A percentile compares a stretch with the other conserved stretches of the same genome.
Conservation (phyloP, 2,797 vertebrate genomes). For the Hypotaenidia okinawae region DNA sequence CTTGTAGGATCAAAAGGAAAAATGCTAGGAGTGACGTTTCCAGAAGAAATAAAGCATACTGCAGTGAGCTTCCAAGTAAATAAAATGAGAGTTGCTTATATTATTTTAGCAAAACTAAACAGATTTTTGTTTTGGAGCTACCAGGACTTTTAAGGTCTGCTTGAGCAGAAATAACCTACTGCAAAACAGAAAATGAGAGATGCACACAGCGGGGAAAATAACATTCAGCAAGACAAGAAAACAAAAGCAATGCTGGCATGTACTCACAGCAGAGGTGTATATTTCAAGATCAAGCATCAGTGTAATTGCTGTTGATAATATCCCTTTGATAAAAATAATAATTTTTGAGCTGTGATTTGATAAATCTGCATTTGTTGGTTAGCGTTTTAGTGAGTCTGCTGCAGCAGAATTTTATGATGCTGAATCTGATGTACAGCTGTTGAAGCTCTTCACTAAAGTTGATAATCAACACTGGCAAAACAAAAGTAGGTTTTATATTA, state of each 20-base stretch:
- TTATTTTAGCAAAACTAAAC: background rate
- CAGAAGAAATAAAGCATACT: background rate
- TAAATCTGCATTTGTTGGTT: background rate
- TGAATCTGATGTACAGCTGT: background rate
- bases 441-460: background rate
- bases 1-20: background rate
- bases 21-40: background rate
- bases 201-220: background rate
- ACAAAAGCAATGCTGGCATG: background rate
- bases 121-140: background rate
- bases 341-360: constrained; percentile 2
- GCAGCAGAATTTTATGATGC: background rate
- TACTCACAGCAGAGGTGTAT: background rate
- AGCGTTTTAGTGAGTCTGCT: background rate
- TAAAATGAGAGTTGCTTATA: background rate
- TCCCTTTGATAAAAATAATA: background rate
- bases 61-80: background rate
- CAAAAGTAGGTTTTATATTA: background rate
- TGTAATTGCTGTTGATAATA: background rate
- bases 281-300: background rate
- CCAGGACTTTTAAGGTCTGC: background rate
- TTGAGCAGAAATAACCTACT: background rate
- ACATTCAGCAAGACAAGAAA: background rate
- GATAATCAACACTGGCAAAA: background rate
- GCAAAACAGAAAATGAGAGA: background rate